A percentile compares a stretch with the other conserved stretches of the same genome.
These are phyloP conservation scores for Incurvaria masculella DNA, from an alignment of 2,888 invertebrate genomes.

Conservation along the genomic window DNA sequence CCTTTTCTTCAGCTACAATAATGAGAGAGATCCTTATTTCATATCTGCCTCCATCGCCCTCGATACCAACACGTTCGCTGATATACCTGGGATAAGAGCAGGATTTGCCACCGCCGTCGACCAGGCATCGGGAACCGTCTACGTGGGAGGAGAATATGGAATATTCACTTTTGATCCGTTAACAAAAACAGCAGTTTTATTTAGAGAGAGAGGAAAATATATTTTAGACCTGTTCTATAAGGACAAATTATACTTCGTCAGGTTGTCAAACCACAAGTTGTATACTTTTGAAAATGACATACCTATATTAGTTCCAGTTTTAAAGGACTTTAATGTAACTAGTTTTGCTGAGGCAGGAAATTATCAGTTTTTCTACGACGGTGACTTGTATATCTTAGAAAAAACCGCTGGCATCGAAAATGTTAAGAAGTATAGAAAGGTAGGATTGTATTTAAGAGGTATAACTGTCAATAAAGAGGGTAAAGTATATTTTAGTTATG, in stretches of 20 bases:
- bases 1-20: conserved; percentile 35
- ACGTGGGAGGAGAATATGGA: conserved; percentile 36
- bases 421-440: no score
- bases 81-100: conserved; percentile 21
- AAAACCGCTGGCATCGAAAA: no score
- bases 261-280: conserved; percentile 32
- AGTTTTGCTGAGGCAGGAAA: no score
- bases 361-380: no score
- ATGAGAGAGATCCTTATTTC: conserved; percentile 24
- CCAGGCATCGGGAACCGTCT: conserved; percentile 26
- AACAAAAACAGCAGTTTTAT: conserved; percentile 25
- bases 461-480: no score
- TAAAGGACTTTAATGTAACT: no score
- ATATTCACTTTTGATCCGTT: conserved; percentile 33
- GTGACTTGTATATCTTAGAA: no score
- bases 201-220: conserved; percentile 24
- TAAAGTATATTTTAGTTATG: no score
- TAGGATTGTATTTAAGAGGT: no score
- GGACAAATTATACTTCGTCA: conserved; percentile 30
- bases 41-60: conserved; percentile 30
- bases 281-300: conserved; percentile 26
- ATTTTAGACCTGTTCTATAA: conserved; percentile 32
- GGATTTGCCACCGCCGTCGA: conserved; percentile 23
- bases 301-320: conserved; percentile 24
- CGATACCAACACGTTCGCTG: conserved; percentile 28